phyloP scores from a whole-genome alignment of 2,797 vertebrate genomes.

The Gorsachius magnificus region DNA sequence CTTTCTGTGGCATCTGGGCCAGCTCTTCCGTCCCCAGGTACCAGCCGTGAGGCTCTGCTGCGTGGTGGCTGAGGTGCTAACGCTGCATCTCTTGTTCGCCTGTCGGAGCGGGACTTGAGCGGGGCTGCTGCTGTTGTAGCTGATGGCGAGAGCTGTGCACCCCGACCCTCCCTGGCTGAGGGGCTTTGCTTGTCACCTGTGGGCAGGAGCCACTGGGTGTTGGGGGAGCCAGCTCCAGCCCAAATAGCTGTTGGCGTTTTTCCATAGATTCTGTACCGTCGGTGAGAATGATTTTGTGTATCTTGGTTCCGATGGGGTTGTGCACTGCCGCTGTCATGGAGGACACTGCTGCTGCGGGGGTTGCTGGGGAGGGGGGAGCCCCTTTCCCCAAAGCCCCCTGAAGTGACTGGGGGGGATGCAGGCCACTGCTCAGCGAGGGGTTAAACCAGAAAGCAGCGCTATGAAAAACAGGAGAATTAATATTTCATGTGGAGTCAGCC shows the following conservation, averaged over 20 bases:
- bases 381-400: neutral
- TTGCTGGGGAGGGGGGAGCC: neutral
- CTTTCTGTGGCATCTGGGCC: rapidly evolving
- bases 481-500: neutral
- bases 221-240: neutral
- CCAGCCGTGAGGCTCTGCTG: neutral
- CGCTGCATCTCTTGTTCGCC: rapidly evolving
- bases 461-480: neutral
- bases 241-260: neutral
- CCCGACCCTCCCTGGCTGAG: neutral
- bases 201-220: neutral
- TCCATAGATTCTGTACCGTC: neutral
- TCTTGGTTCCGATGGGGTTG: no score
- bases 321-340: no score
- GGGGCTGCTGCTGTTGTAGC: neutral
- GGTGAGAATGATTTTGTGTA: neutral
- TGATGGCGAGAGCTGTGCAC: rapidly evolving
- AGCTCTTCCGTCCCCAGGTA: neutral
- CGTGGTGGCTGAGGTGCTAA: neutral
- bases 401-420: neutral
- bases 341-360: no score
- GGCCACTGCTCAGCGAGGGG: neutral
- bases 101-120: no score
- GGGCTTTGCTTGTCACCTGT: rapidly evolving
- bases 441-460: neutral